Percentiles rank a stretch among this genome's conserved stretches.
These are phyloP conservation scores for Pseudococcus jackbeardsleyi DNA, from an alignment of 2,888 invertebrate species.

Conservation along the genomic window DNA sequence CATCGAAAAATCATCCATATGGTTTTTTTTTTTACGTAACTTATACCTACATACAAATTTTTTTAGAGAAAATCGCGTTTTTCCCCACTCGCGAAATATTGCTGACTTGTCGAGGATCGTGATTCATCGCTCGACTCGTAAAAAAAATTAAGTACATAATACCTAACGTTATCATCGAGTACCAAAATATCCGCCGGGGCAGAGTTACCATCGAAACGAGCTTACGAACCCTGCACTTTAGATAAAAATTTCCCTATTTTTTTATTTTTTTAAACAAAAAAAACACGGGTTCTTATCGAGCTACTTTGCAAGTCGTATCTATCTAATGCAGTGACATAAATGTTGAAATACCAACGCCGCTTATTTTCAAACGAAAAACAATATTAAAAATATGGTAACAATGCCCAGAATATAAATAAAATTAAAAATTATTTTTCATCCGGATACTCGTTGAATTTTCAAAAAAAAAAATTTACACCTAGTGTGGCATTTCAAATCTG, in stretches of 20 bases:
- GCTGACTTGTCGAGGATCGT: background rate
- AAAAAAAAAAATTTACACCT: background rate
- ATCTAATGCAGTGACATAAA: background rate
- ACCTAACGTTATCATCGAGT: background rate
- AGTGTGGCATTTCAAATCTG: constrained; percentile 2
- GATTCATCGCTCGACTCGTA: background rate
- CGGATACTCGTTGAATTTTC: constrained; percentile 20
- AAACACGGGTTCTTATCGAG: background rate
- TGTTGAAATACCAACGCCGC: constrained; percentile 36
- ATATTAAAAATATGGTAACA: constrained; percentile 37
- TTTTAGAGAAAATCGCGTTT: no score
- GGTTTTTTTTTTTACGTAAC: background rate
- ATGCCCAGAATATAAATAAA: constrained; percentile 32
- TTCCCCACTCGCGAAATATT: background rate
- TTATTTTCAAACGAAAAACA: background rate
- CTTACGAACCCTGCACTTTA: background rate
- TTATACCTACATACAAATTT: background rate
- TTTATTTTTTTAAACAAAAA: background rate
- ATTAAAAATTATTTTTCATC: constrained; percentile 4
- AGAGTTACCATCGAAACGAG: background rate
- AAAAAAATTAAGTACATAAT: background rate
- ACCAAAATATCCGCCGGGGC: background rate
- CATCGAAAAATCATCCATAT: background rate
- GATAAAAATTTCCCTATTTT: background rate
- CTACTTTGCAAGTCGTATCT: background rate